Percentiles rank a stretch among this genome's conserved stretches.
These are phyloP conservation scores for Lymantria dispar DNA, from an alignment of 2,888 invertebrate species.

Conservation along the genomic window DNA sequence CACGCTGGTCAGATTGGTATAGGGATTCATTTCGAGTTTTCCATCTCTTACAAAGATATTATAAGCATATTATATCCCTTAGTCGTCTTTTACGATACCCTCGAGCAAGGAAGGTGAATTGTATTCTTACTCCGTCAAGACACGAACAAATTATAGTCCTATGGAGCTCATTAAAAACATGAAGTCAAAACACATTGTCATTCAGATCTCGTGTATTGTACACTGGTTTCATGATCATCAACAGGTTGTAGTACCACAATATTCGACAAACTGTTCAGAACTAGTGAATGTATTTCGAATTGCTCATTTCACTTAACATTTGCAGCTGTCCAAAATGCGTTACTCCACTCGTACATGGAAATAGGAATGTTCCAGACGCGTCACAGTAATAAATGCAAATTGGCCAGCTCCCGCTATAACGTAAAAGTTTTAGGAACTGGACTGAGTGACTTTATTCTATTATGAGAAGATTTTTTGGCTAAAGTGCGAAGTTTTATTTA, in stretches of 20 bases:
- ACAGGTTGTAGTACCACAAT: conserved; percentile 7
- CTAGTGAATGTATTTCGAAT: conserved; percentile 23
- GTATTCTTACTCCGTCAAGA: too few relatives aligned
- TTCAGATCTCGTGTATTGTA: neutral
- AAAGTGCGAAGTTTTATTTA: neutral
- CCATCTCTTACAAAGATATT: too few relatives aligned
- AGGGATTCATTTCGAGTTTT: too few relatives aligned
- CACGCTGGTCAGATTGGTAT: too few relatives aligned
- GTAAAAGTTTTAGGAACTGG: conserved; percentile 41
- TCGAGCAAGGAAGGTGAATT: too few relatives aligned
- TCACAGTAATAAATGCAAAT: conserved; percentile 66
- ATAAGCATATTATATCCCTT: too few relatives aligned
- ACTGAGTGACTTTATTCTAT: conserved; percentile 13
- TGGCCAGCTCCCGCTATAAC: conserved; percentile 50
- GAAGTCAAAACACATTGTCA: too few relatives aligned
- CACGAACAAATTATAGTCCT: too few relatives aligned
- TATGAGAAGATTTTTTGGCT: too few relatives aligned
- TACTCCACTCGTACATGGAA: conserved; percentile 41
- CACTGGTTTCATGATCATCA: neutral
- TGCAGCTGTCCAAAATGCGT: conserved; percentile 27
- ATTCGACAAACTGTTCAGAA: conserved; percentile 14
- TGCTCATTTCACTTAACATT: conserved; percentile 32
- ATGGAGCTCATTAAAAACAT: too few relatives aligned
- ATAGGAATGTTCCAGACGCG: conserved; percentile 44
- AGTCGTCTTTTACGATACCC: too few relatives aligned